Evolutionary conservation across 2,113 vertebrate species (phyloP).

Genomic region (Datnioides undecimradiatus): DNA sequence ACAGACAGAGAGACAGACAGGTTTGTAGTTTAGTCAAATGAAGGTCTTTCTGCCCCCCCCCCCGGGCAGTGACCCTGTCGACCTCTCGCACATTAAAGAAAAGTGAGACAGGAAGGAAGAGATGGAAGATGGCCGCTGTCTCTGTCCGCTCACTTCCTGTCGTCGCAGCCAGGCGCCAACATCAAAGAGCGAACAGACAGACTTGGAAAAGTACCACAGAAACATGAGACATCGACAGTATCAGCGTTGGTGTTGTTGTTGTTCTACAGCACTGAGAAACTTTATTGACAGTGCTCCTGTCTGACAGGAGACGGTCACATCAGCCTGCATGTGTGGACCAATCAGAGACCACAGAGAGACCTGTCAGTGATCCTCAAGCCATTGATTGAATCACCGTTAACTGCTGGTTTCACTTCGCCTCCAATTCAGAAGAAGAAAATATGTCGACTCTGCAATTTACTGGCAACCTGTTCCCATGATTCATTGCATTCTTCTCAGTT

Average conservation of each 20-base stretch:
- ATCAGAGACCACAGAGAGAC: not conserved
- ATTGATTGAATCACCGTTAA: not conserved
- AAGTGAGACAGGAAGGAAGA: conserved; percentile 66
- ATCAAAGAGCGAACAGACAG: conserved; percentile 29
- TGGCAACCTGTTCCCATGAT: conserved; percentile 54
- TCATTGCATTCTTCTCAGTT: conserved; percentile 41
- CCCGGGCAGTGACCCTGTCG: too few species aligned
- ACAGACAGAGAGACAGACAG: too few species aligned
- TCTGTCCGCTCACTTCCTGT: conserved; percentile 52
- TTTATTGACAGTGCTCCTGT: not conserved
- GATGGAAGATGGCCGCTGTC: conserved; percentile 9
- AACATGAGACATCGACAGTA: too few species aligned
- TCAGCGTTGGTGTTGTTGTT: too few species aligned
- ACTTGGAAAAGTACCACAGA: not conserved
- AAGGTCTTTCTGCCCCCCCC: too few species aligned
- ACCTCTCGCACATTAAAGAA: conserved; percentile 26
- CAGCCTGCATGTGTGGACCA: not conserved
- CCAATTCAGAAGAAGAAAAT: conserved; percentile 19
- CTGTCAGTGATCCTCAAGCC: not conserved
- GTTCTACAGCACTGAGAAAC: too few species aligned
- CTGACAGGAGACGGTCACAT: not conserved
- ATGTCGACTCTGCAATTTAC: conserved; percentile 42
- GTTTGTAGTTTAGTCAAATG: too few species aligned
- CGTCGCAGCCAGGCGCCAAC: not conserved
- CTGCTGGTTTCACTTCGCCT: conserved; percentile 24